A percentile compares a stretch with the other conserved stretches of the same genome.
These are phyloP conservation scores for Mimas tiliae DNA, from an alignment of 2,888 invertebrate species.

Conservation along the genomic window DNA sequence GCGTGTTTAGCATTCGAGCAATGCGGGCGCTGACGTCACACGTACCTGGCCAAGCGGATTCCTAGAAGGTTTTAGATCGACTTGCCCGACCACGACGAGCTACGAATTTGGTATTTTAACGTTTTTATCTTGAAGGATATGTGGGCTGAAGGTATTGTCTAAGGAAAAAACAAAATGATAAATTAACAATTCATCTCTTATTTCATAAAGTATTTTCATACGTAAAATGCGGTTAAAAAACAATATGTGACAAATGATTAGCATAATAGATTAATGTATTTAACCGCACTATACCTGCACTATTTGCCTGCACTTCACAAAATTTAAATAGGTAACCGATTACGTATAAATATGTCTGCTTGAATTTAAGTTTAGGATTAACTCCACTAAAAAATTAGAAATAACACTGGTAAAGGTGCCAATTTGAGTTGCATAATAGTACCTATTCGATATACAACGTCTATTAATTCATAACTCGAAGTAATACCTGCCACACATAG, in stretches of 20 bases:
- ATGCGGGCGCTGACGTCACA: constrained; percentile 37
- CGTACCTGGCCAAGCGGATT: constrained; percentile 36
- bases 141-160: not conserved
- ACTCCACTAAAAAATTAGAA: not conserved
- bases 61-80: constrained; percentile 36
- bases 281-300: too few relatives aligned
- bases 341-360: too few relatives aligned
- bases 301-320: too few relatives aligned
- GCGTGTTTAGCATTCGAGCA: constrained; percentile 25
- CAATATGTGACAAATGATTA: too few relatives aligned
- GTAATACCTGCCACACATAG: constrained; percentile 41
- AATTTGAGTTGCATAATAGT: not conserved
- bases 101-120: constrained; percentile 15
- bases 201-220: too few relatives aligned
- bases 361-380: too few relatives aligned
- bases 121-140: not conserved
- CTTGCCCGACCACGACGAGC: constrained; percentile 11
- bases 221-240: too few relatives aligned
- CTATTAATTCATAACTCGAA: constrained; percentile 31
- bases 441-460: constrained; percentile 20
- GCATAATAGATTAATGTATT: too few relatives aligned
- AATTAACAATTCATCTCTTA: too few relatives aligned
- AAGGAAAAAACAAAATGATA: not conserved
- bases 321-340: too few relatives aligned
- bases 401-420: not conserved